Base-by-base conservation (phyloP, 2,888 invertebrate genomes). In the Hyles lineata region DNA sequence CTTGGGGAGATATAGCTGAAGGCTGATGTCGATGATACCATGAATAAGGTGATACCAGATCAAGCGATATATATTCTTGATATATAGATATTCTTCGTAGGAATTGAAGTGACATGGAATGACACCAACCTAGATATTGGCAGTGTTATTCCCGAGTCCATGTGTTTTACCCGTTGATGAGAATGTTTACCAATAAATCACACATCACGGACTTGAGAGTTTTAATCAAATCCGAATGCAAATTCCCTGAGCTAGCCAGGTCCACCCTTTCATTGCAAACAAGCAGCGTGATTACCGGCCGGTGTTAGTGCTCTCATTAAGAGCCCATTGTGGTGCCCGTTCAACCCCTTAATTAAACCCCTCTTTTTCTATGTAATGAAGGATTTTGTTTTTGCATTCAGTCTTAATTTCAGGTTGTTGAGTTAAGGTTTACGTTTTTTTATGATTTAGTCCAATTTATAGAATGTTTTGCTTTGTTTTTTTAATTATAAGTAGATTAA, bases 181-280 rank as follows among this genome's bases (percentile, higher is more conserved):
- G 15, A 43, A 43, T 43, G 43, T 43, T 15, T 43, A 43, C 43
- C n/a, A 8, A 55, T 55, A 43, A 55, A 2, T 7, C 17, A 55
- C 55, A 55, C 55, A 55, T 55, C 55, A 55, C 55, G 55, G 19
- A 19, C 6, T 19, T n/a, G n/a, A 5, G n/a, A 55, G 55, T n/a
- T 55, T n/a, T 55, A 55, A 55, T 55, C 43, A 43, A 43, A 43
- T 55, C n/a, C 6, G 55, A 55, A 55, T 55, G 55, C 55, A 55
- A 55, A 55, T 55, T 55, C 7, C n/a, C 55, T n/a, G 17, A 55
- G 19, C 17, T 1, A 55, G 55, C 19, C 55, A 55, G 7, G 55
- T 55, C 55, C n/a, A 21, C 63, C 55, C 35, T 63, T 63, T 43
- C 63, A 63, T 63, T 63, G 35, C n/a, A 35, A 43, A 63, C 63